A percentile compares a stretch with the other conserved stretches of the same genome.
Conservation (phyloP, 2,797 vertebrate species). For the Chanos chanos region DNA sequence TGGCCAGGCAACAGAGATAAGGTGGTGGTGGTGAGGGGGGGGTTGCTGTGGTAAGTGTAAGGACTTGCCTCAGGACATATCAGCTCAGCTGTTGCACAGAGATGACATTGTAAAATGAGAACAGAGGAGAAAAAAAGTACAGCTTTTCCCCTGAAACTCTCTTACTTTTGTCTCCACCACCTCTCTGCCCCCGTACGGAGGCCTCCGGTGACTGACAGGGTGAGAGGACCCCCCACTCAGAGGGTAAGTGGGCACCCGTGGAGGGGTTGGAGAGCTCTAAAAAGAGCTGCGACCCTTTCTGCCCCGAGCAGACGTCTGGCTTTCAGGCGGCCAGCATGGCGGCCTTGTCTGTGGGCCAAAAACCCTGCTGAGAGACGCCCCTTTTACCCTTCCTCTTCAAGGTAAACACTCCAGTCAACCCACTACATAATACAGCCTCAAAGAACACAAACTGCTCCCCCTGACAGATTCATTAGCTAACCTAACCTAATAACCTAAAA, state of each 20-base stretch:
- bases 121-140: slow-evolving; percentile 40
- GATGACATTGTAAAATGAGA: slow-evolving; percentile 56
- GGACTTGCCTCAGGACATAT: too few species aligned
- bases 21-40: too few species aligned
- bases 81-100: slow-evolving; percentile 62
- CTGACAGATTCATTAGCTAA: too few species aligned
- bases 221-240: slow-evolving; percentile 59
- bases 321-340: slow-evolving; percentile 45
- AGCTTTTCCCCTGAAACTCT: too few species aligned
- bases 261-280: slow-evolving; percentile 63
- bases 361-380: slow-evolving; percentile 46
- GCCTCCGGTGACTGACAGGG: slow-evolving; percentile 55
- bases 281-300: slow-evolving; percentile 48
- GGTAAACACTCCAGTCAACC: too few species aligned
- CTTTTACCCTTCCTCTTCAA: slow-evolving; percentile 23
- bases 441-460: too few species aligned
- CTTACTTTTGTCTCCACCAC: neutral
- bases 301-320: slow-evolving; percentile 61
- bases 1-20: too few species aligned
- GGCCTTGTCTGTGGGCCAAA: slow-evolving; percentile 51
- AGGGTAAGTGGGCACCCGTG: slow-evolving; percentile 68
- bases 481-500: too few species aligned
- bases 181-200: neutral
- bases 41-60: too few species aligned
- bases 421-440: too few species aligned